Conservation (phyloP, 2,888 invertebrate species). For the Mantis religiosa region DNA sequence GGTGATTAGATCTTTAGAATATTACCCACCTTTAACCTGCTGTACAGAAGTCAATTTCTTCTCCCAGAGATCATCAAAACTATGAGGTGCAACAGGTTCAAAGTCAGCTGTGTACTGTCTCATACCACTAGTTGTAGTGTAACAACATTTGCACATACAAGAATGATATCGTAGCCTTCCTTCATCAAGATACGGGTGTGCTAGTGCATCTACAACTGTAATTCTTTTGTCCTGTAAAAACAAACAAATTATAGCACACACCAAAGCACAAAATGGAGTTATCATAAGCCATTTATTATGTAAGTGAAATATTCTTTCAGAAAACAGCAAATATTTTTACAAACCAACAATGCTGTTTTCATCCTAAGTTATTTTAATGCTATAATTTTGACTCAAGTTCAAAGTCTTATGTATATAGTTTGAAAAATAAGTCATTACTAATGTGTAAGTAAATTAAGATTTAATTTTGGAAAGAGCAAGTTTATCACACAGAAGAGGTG, state of each 20-base stretch:
- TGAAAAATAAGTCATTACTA: too few species aligned
- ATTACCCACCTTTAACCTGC: conserved; percentile 82
- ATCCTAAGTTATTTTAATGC: too few species aligned
- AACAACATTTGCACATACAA: conserved; percentile 99
- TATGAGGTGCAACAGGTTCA: conserved; percentile 84
- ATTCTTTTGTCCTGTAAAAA: conserved; percentile 80
- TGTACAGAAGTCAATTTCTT: conserved; percentile 87
- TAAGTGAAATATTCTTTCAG: too few species aligned
- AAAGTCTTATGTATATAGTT: too few species aligned
- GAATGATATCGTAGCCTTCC: conserved; percentile 98
- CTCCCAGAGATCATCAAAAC: conserved; percentile 96
- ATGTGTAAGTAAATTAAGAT: too few species aligned
- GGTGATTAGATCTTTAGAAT: not conserved
- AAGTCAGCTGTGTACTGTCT: conserved; percentile 88
- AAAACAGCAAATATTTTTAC: too few species aligned
- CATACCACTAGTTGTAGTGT: conserved; percentile 67
- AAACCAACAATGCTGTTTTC: too few species aligned
- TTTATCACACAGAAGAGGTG: too few species aligned
- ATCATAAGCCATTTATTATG: too few species aligned
- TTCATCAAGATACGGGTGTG: conserved; percentile 96
- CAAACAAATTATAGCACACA: not conserved
- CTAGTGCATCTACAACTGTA: conserved; percentile 89
- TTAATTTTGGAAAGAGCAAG: too few species aligned
- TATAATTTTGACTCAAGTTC: too few species aligned
- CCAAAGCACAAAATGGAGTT: too few species aligned